Evolutionary conservation across 2,888 invertebrate genomes (phyloP), one percentile per base, ranked within the genome.

Genomic region (Drosophila rubida): DNA sequence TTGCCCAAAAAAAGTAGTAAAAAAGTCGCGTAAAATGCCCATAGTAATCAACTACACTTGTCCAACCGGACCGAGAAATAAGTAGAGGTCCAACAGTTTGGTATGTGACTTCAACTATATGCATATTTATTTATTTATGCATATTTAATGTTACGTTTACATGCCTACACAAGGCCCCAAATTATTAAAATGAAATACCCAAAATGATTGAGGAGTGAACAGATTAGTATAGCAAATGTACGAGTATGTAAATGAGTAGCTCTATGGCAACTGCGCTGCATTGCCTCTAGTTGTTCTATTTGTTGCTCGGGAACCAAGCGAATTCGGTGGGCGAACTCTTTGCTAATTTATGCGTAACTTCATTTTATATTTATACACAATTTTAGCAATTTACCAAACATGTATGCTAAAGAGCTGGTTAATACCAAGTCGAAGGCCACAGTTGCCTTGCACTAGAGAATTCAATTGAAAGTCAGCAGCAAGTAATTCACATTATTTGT

Each of bases 81-180:
- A 13, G 6, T 32, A 25, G n/a, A 25, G 11, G 25, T 25, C 1
- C 14, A 13, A 25, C 44, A 41, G 32, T 45, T 50, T 27, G 1
- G 19, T 27, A 35, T 13, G n/a, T 0, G 14, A 1, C 14, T 13
- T 11, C 14, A 19, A 2, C 0, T 5, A 42, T 30, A 42, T 32
- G 32, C 54, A 54, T 32, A 32, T 42, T 13, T 42, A 9, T n/a
- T n/a, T n/a, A 42, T 9, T 42, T 54, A 22, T 32, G 32, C 54
- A 54, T 32, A 32, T 42, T 13, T 42, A 9, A 30, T 39, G 9
- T 37, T 23, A 14, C 11, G 9, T 37, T 9, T 37, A n/a, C 2
- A 39, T 16, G 14, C 51, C 51, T 51, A 16, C 39, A 19, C 37
- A 32, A n/a, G 11, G 11, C 5, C 0, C 23, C 2, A 14, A n/a